Evolutionary conservation across 2,888 invertebrate genomes (phyloP), one percentile per base, ranked within the genome.

Genomic region (Zootermopsis nevadensis): DNA sequence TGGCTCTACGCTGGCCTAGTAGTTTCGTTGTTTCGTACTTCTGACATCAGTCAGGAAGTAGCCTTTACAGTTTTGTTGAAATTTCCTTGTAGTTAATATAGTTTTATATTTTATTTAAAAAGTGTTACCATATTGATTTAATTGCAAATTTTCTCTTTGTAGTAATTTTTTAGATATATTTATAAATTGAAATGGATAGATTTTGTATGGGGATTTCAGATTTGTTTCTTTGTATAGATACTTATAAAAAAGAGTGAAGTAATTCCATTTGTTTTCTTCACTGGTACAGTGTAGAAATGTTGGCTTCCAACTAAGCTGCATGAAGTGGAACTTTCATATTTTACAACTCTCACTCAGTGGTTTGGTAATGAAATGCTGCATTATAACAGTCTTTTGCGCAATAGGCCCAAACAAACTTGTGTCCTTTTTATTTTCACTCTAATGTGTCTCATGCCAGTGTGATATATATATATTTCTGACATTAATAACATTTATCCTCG

Each of bases 31-130:
- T 33, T 66, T 33, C 15, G 69, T 69, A 15, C 33, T 15, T 33
- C 69, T 33, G 31, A 15, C 7, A 69, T 69, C 22, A 33, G 4
- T 60, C 27, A 60, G 8, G n/a, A 60, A 60, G 60, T 60, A 60
- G 60, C 60, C 60, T 27, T 27, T 60, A 15, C 60, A 60, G 60
- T 60, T 60, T n/a, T 27, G 60, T 60, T 60, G 27, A 60, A 60
- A 12, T 27, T n/a, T 15, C 53, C 7, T 27, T 12, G 12, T 60
- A 60, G 60, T 60, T 60, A 48, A 60, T 60, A 60, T 3, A 60
- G n/a, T n/a, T 48, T 60, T 60, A 60, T 60, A 60, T 60, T 60
- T 69, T 69, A 31, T 69, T 69, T 69, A 69, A 33, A 7, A 33
- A 31, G 4, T 31, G 33, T 69, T 69, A 12, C 33, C 30, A 22